phyloP scores from a whole-genome alignment of 2,113 vertebrate genomes.

The Peromyscus leucopus region DNA sequence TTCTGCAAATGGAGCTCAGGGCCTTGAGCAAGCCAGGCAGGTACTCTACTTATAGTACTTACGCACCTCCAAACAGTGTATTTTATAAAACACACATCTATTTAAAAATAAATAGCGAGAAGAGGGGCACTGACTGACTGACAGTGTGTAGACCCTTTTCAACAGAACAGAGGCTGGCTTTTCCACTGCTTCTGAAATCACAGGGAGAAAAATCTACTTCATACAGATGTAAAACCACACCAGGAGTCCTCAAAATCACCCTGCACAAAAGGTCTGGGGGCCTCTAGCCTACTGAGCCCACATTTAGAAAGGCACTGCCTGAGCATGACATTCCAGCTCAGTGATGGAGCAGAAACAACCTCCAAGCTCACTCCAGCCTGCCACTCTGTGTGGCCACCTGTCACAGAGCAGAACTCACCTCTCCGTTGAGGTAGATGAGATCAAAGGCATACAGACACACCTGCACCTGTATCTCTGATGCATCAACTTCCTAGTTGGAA shows the following conservation, averaged over 20 bases:
- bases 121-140: background rate
- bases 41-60: background rate
- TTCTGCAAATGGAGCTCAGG: background rate
- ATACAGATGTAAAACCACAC: accelerated
- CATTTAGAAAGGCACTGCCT: background rate
- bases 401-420: slow-evolving; percentile 87
- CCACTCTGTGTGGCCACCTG: background rate
- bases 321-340: background rate
- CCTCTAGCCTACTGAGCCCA: background rate
- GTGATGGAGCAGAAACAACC: background rate
- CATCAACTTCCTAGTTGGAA: slow-evolving; percentile 91
- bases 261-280: background rate
- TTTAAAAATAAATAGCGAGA: background rate
- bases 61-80: background rate
- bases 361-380: background rate
- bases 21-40: background rate
- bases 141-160: background rate
- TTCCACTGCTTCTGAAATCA: accelerated
- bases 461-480: slow-evolving; percentile 93
- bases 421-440: slow-evolving; percentile 94
- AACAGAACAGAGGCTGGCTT: background rate
- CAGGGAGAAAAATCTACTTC: accelerated
- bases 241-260: background rate
- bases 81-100: background rate
- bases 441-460: slow-evolving; percentile 96